A percentile compares a stretch with the other conserved stretches of the same genome.
These are phyloP conservation scores for Epinephelus fuscoguttatus DNA, from an alignment of 2,113 vertebrate species.

Conservation along the genomic window DNA sequence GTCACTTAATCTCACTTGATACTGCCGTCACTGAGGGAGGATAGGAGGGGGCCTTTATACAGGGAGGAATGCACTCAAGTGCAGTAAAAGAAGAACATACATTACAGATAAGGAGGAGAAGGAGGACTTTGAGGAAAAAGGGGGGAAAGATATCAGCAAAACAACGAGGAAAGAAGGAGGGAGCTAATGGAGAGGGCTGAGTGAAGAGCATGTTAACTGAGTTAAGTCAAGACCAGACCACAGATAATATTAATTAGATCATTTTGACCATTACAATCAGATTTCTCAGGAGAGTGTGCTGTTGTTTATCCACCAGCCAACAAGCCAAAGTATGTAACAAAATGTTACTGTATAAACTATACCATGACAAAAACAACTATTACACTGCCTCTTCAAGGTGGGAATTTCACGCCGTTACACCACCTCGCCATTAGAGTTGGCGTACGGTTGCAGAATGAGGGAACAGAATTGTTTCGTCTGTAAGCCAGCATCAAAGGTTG, in stretches of 20 bases:
- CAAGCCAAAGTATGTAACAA: too few relatives aligned
- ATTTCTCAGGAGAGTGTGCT: background rate
- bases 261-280: too few relatives aligned
- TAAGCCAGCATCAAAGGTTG: too few relatives aligned
- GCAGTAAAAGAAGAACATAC: too few relatives aligned
- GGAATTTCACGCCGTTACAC: too few relatives aligned
- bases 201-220: background rate
- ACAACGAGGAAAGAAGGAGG: background rate
- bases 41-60: background rate
- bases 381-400: too few relatives aligned
- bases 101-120: background rate
- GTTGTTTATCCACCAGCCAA: too few relatives aligned
- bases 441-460: too few relatives aligned
- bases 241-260: background rate
- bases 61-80: background rate
- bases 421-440: too few relatives aligned
- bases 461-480: too few relatives aligned
- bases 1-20: slow-evolving; percentile 71
- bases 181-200: background rate
- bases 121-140: background rate
- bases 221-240: background rate
- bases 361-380: too few relatives aligned
- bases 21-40: slow-evolving; percentile 14
- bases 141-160: background rate
- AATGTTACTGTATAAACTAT: too few relatives aligned